phyloP scores from a whole-genome alignment of 2,888 invertebrate species.

The Panzeria rudis region DNA sequence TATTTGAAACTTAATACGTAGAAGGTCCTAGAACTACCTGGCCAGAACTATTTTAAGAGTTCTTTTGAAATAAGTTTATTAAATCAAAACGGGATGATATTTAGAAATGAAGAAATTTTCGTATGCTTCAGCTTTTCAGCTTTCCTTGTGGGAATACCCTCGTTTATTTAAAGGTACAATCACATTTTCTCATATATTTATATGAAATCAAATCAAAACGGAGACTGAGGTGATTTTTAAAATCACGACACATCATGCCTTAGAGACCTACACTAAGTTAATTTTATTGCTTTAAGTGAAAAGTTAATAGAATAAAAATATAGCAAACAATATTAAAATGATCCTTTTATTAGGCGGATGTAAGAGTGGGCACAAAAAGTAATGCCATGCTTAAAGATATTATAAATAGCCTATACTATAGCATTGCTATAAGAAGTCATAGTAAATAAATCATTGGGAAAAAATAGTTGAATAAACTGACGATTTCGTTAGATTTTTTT shows the following conservation, averaged over 20 bases:
- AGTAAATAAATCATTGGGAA: too few relatives aligned
- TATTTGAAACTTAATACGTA: background rate
- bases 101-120: background rate
- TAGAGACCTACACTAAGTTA: background rate
- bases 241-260: too few relatives aligned
- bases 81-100: too few relatives aligned
- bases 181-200: background rate
- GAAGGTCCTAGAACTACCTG: background rate
- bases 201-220: constrained; percentile 5
- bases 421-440: too few relatives aligned
- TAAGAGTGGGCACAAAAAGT: too few relatives aligned
- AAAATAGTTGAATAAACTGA: too few relatives aligned
- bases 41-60: too few relatives aligned
- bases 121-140: background rate
- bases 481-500: too few relatives aligned
- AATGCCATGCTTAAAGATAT: too few relatives aligned
- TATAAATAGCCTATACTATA: too few relatives aligned
- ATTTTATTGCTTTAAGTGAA: background rate
- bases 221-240: background rate
- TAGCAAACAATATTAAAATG: background rate
- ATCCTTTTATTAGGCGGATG: too few relatives aligned
- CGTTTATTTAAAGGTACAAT: background rate
- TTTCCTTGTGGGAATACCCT: background rate
- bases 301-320: background rate
- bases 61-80: too few relatives aligned